Evolutionary conservation across 2,797 vertebrate genomes (phyloP), one percentile per base, ranked within the genome.

Genomic region (Premnoplex brunnescens): DNA sequence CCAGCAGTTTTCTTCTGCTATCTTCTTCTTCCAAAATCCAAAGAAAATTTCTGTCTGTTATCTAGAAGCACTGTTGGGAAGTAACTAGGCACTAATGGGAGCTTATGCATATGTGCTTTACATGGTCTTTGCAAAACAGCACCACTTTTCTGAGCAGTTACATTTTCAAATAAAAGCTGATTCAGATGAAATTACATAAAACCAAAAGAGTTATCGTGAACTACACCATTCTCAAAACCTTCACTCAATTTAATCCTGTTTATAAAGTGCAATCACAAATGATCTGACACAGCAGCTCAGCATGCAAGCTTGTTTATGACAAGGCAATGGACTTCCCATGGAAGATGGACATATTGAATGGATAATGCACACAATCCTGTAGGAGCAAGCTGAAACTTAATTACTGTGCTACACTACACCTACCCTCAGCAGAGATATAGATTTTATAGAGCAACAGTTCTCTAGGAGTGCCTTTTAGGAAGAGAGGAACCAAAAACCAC

Each of bases 61-160:
- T 3, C 6, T 24, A 89, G 28, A 74, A 80, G 77, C 8, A 21
- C 24, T n/a, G 14, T 0, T 22, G 10, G n/a, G 27, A 68, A 85
- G 8, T 10, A 71, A 46, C 49, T 26, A 27, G 43, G 30, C n/a
- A 39, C 41, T 54, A 71, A 49, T 0, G 8, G 24, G 79, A 77
- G 41, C n/a, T 49, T 52, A 36, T 0, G 1, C 9, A 2, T 7
- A 72, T 0, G 1, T 3, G 8, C 9, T 84, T 64, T 26, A 77
- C 17, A 19, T 2, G 7, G 32, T 48, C 36, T 71, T 44, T 5
- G 17, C 32, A 79, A 87, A 87, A 82, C 3, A 4, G 48, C 44
- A 82, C 32, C 21, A 34, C 14, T 89, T 36, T 28, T 77, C n/a
- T 54, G 37, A 92, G 34, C 28, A 71, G 34, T 14, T 23, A 39